Conservation (phyloP, 2,797 vertebrate species). For the Lagorchestes hirsutus region DNA sequence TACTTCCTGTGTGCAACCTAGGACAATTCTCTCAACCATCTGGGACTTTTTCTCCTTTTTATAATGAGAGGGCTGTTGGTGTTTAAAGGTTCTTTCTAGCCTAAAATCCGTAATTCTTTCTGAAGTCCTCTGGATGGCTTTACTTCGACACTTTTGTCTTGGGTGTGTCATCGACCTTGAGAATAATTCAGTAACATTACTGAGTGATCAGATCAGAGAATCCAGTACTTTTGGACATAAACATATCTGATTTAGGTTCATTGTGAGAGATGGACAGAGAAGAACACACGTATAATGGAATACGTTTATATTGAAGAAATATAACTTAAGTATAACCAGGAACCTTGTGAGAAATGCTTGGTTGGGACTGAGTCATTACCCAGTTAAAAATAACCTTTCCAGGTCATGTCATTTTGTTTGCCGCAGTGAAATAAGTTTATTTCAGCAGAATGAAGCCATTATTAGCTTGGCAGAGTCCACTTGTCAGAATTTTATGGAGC, state of each 20-base stretch:
- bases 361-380: slow-evolving; percentile 92
- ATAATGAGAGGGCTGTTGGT: neutral
- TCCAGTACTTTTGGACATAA: slow-evolving; percentile 36
- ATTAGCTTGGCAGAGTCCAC: slow-evolving; percentile 94
- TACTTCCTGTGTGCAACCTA: neutral
- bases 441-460: slow-evolving; percentile 95
- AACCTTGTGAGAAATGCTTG: slow-evolving; percentile 85
- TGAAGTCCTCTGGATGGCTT: slow-evolving; percentile 40
- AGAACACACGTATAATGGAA: slow-evolving; percentile 43
- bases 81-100: neutral
- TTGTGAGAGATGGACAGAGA: slow-evolving; percentile 55
- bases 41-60: neutral
- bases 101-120: neutral
- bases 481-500: slow-evolving; percentile 96
- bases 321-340: slow-evolving; percentile 73
- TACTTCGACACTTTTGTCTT: neutral
- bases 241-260: slow-evolving; percentile 24
- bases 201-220: slow-evolving; percentile 62
- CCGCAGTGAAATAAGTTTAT: slow-evolving; percentile 97
- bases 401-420: slow-evolving; percentile 97
- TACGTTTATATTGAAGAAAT: slow-evolving; percentile 76
- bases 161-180: neutral
- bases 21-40: neutral
- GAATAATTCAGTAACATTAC: slow-evolving; percentile 60
- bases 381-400: slow-evolving; percentile 97